Conservation (phyloP, 2,888 invertebrate genomes). For the Eupithecia insigniata region DNA sequence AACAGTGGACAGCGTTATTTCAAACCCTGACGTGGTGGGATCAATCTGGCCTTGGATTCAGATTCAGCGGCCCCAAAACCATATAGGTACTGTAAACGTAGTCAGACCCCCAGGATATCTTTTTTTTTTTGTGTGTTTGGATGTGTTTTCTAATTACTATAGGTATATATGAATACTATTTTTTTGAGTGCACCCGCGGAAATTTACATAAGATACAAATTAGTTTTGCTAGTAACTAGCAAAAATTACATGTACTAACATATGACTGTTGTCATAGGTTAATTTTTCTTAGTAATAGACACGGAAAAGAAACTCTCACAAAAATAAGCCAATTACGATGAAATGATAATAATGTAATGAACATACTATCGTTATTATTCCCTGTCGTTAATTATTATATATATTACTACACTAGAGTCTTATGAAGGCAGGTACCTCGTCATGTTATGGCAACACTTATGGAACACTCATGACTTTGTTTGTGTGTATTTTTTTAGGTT, state of each 20-base stretch:
- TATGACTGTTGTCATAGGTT: background rate
- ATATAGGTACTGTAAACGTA: too few relatives aligned
- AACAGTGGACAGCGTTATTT: too few relatives aligned
- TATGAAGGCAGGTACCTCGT: background rate
- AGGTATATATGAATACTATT: background rate
- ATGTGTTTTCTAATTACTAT: too few relatives aligned
- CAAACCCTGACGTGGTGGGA: too few relatives aligned
- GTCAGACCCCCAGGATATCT: too few relatives aligned
- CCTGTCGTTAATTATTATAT: constrained; percentile 33
- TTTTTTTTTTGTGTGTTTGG: too few relatives aligned
- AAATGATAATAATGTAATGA: background rate
- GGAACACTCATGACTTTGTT: background rate
- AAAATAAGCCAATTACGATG: background rate
- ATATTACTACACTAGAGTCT: background rate
- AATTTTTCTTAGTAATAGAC: background rate
- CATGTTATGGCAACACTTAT: constrained; percentile 22
- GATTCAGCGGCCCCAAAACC: too few relatives aligned
- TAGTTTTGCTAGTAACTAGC: background rate
- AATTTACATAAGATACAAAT: background rate
- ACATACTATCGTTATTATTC: constrained; percentile 12
- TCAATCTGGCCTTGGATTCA: too few relatives aligned
- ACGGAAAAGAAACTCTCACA: background rate
- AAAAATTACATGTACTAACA: too few relatives aligned
- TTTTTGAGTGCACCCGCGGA: background rate
- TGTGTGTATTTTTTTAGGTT: background rate